A percentile compares a stretch with the other conserved stretches of the same genome.
Evolutionary conservation across 1,140 invertebrate species (phyloP).

Genomic region (Drosophila nannoptera): DNA sequence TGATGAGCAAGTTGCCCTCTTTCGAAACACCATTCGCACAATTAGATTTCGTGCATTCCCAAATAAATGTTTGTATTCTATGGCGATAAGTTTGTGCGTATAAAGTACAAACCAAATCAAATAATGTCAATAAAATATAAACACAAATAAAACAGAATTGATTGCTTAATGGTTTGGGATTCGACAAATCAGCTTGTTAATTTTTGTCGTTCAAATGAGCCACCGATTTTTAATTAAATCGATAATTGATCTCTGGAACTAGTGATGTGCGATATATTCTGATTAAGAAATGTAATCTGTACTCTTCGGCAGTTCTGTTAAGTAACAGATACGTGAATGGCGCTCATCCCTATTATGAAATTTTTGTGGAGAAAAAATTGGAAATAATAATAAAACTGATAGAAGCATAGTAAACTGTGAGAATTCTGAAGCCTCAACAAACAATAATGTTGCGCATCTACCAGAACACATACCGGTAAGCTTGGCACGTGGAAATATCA

Average conservation of each 20-base stretch:
- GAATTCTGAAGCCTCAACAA: slow-evolving; percentile 44
- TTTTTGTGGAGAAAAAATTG: slow-evolving; percentile 45
- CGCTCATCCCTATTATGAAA: slow-evolving; percentile 47
- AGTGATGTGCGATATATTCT: slow-evolving; percentile 3
- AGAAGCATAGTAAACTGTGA: slow-evolving; percentile 51
- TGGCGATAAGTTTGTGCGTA: slow-evolving; percentile 39
- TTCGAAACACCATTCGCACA: slow-evolving; percentile 47
- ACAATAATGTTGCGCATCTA: slow-evolving; percentile 72
- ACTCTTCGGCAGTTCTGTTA: slow-evolving; percentile 22
- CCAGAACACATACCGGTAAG: slow-evolving; percentile 69
- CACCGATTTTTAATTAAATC: slow-evolving; percentile 11
- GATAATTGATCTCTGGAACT: background rate
- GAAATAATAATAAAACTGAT: slow-evolving; percentile 43
- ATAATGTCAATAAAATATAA: slow-evolving; percentile 44
- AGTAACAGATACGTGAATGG: slow-evolving; percentile 32
- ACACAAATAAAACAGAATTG: background rate
- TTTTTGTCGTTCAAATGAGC: background rate
- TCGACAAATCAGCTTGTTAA: slow-evolving; percentile 1
- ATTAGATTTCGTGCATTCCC: slow-evolving; percentile 45
- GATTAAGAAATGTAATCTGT: slow-evolving; percentile 9
- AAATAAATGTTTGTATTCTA: slow-evolving; percentile 40
- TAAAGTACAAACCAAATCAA: slow-evolving; percentile 46
- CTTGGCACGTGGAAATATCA: background rate
- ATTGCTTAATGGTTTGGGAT: background rate
- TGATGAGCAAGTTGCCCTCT: slow-evolving; percentile 37